Base-by-base conservation (phyloP, 2,797 vertebrate species). In the Sciurus carolinensis region DNA sequence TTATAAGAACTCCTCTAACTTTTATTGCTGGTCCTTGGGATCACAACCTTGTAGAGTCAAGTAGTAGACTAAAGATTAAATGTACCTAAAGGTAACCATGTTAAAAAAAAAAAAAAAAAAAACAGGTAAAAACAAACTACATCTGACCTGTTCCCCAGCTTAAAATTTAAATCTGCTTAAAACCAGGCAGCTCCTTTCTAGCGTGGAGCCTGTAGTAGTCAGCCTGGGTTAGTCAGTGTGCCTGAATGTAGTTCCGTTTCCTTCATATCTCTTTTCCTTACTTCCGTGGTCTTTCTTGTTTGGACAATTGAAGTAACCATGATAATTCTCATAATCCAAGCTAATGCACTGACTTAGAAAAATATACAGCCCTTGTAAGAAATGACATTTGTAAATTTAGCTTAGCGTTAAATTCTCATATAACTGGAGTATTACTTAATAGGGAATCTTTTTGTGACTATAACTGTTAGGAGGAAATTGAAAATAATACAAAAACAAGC, bases 131-230 rank as follows among this genome's bases (percentile, higher is more conserved):
- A 89, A 39, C 39, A 44, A 90, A 42, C 47, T 44, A 11, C 44
- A 50, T 67, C 80, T 89, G 66, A 71, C 77, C 87, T 87, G 28
- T 88, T 95, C 47, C 71, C 57, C 86, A 69, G 62, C 92, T 95
- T 97, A 95, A 96, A 95, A 83, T 93, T 96, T 93, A 95, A 96
- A 90, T 79, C 81, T 95, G 42, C 89, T 95, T 42, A 92, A 79
- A 93, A 95, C 54, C 33, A 67, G 84, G 22, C 62, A 95, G 90
- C 64, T 96, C 36, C 10, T 77, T 36, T 72, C 22, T 71, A 91
- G 77, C 89, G 80, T 15, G 36, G 76, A 84, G 87, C 24, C 17
- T 73, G 22, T 11, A n/a, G 57, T 64, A 66, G 15, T 87, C 36
- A 3, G 11, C 50, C 9, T 17, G 24, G 69, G 28, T 69, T 85